Evolutionary conservation across 2,797 vertebrate genomes (phyloP), one percentile per base, ranked within the genome.

Genomic region (Orestias chungarensis): DNA sequence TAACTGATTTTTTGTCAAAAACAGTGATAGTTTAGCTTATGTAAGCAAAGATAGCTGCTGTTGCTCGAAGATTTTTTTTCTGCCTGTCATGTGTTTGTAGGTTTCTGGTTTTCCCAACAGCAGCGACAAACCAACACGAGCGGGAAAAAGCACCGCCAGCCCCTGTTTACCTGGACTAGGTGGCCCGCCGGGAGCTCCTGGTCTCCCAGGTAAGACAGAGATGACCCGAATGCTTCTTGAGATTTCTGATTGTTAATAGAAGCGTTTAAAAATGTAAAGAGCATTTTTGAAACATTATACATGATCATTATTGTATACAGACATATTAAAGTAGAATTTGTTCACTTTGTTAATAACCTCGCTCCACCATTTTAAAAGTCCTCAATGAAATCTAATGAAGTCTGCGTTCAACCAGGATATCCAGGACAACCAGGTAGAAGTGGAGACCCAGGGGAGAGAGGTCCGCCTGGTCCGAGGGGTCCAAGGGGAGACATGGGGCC

Each of bases 401-500:
- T 68, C 12, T 79, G 4, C 71, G 42, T 68, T 70, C 66, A 61
- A n/a, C 17, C 69, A 95, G 94, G 94, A 73, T 86, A 89, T 61
- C 92, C 88, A 75, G 95, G 95, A 49, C 80, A 90, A 68, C 91
- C 91, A 29, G 94, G 95, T 54, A 85, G 88, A 66, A 91, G 72
- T 68, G 95, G 94, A 6, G 90, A 93, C 10, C 59, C 78, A 7
- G 94, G 93, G 40, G 82, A 85, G 4, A 86, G 73, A 67, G 94
- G 95, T 12, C 84, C 61, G 0, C 76, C 92, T 11, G 95, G 95
- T 0, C 87, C 87, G 43, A 86, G 75, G 43, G 95, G 95, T 4
- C 93, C 92, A 23, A 86, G 95, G n/a, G 95, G 95, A 29, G 87
- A 93, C 86, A 94, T 95, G 92, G 95, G 95, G n/a, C 95, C 93